Evolutionary conservation across 1,140 invertebrate species (phyloP).

Genomic region (Zelostemma sp.): DNA sequence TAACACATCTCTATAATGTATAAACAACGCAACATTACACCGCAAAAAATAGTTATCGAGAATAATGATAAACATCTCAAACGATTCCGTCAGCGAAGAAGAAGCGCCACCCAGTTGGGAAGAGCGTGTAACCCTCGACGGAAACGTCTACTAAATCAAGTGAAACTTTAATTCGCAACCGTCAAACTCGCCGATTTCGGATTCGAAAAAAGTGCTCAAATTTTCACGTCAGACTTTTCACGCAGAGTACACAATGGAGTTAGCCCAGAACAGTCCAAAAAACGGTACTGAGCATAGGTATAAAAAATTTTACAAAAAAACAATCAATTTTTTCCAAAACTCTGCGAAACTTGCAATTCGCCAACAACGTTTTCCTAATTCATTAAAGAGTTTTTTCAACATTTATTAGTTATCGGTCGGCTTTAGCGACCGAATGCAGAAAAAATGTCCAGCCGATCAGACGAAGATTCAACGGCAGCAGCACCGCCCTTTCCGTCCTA

Average conservation of each 20-base stretch:
- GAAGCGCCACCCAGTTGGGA: slow-evolving; percentile 94
- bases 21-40: too few species aligned
- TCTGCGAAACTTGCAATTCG: neutral
- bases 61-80: slow-evolving; percentile 58
- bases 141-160: slow-evolving; percentile 93
- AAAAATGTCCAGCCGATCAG: slow-evolving; percentile 80
- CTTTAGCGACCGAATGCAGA: slow-evolving; percentile 90
- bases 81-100: slow-evolving; percentile 92
- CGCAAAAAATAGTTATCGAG: too few species aligned
- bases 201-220: too few species aligned
- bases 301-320: slow-evolving; percentile 9
- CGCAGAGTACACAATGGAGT: slow-evolving; percentile 89
- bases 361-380: neutral
- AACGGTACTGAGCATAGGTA: slow-evolving; percentile 85
- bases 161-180: slow-evolving; percentile 63
- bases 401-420: too few species aligned
- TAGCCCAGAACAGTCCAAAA: slow-evolving; percentile 90
- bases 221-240: slow-evolving; percentile 77
- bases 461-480: slow-evolving; percentile 89
- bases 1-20: too few species aligned
- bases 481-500: slow-evolving; percentile 83
- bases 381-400: too few species aligned
- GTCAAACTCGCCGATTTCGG: too few species aligned
- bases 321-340: neutral
- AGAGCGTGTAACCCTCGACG: slow-evolving; percentile 88